Evolutionary conservation across 1,140 invertebrate species (phyloP).

Genomic region (Galendromus occidentalis): DNA sequence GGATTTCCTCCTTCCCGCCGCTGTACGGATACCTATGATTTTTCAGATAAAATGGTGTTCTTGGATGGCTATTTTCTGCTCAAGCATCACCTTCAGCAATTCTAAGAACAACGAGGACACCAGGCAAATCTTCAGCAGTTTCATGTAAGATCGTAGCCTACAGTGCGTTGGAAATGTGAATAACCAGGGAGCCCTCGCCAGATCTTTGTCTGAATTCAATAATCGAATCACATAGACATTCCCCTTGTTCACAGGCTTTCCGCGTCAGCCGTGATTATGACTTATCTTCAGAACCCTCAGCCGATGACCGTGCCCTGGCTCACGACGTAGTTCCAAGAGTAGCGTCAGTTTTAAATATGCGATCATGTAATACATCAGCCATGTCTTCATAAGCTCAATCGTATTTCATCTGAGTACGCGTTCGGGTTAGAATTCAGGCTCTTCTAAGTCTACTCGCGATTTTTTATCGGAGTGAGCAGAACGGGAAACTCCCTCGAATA

Average conservation of each 20-base stretch:
- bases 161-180: too few species aligned
- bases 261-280: constrained; percentile 97
- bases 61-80: constrained; percentile 94
- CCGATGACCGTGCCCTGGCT: constrained; percentile 78
- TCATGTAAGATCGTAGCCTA: constrained; percentile 51
- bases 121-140: constrained; percentile 69
- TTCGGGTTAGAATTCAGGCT: too few species aligned
- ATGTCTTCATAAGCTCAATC: too few species aligned
- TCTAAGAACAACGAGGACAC: constrained; percentile 71
- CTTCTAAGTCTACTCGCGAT: too few species aligned
- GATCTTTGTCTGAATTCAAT: not conserved
- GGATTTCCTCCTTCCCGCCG: too few species aligned
- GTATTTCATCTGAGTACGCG: too few species aligned
- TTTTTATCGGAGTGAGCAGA: too few species aligned
- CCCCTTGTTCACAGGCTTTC: constrained; percentile 52
- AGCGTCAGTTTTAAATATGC: too few species aligned
- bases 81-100: constrained; percentile 95
- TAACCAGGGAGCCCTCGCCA: not conserved
- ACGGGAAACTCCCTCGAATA: too few species aligned
- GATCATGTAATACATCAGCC: too few species aligned
- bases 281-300: constrained; percentile 92
- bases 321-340: not conserved
- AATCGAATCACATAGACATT: not conserved
- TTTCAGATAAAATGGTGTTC: constrained; percentile 87
- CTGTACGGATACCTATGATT: constrained; percentile 17